Conservation (phyloP, 2,888 invertebrate genomes). For the Phengaris arion region DNA sequence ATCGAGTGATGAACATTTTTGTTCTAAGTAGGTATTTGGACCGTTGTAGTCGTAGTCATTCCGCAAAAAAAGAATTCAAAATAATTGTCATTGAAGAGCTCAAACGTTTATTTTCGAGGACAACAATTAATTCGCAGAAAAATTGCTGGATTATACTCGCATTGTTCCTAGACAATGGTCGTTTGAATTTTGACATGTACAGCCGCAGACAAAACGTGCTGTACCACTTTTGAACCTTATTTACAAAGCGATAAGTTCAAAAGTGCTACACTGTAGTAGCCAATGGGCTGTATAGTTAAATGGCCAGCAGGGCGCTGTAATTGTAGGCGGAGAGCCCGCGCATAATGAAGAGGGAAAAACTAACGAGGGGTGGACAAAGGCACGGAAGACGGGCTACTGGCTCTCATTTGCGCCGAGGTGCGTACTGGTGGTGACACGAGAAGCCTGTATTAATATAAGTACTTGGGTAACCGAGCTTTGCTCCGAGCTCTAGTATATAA, state of each 20-base stretch:
- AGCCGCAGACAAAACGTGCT: background rate
- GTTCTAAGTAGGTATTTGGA: background rate
- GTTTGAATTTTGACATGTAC: conserved; percentile 4
- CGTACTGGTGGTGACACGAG: too few relatives aligned
- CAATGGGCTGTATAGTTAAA: background rate
- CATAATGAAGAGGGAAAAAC: conserved; percentile 3
- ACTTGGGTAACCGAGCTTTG: too few relatives aligned
- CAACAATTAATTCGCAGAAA: conserved; percentile 8
- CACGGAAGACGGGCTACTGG: too few relatives aligned
- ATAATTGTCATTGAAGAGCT: conserved; percentile 1
- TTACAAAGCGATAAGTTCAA: background rate
- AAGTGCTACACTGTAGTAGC: background rate
- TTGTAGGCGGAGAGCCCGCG: too few relatives aligned
- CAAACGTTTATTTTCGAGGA: conserved; percentile 14
- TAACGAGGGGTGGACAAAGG: background rate
- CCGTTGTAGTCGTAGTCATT: background rate
- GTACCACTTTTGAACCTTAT: background rate
- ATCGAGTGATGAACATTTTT: too few relatives aligned
- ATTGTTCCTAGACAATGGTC: conserved; percentile 15
- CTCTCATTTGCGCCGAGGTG: too few relatives aligned
- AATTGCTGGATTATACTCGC: conserved; percentile 14
- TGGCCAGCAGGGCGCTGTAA: background rate
- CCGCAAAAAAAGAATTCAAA: background rate
- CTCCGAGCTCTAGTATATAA: too few relatives aligned
- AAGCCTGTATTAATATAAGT: too few relatives aligned